A percentile compares a stretch with the other conserved stretches of the same genome.
Conservation (phyloP, 2,888 invertebrate species). For the Pelosia muscerda region DNA sequence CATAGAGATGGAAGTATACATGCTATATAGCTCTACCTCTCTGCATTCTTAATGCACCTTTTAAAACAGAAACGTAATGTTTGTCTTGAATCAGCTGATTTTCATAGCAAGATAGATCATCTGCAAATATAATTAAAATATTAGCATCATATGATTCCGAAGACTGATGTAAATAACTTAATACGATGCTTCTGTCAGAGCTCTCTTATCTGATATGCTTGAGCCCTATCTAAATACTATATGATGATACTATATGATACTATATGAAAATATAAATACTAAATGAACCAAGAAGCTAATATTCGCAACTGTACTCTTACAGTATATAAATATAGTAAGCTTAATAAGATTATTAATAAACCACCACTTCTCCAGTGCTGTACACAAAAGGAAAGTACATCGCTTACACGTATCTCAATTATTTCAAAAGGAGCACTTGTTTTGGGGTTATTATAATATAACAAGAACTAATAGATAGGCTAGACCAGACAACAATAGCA, state of each 20-base stretch:
- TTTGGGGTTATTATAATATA: neutral
- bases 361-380: too few relatives aligned
- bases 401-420: neutral
- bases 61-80: neutral
- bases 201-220: conserved; percentile 14
- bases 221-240: neutral
- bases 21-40: too few relatives aligned
- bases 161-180: conserved; percentile 1
- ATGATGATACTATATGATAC: too few relatives aligned
- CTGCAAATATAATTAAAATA: conserved; percentile 3
- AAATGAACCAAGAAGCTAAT: neutral
- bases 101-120: neutral
- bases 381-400: too few relatives aligned
- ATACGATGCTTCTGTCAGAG: conserved; percentile 3
- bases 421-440: neutral
- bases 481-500: neutral
- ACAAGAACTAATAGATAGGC: too few relatives aligned
- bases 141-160: conserved; percentile 5
- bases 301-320: neutral
- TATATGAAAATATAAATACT: too few relatives aligned
- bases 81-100: conserved; percentile 1
- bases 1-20: too few relatives aligned
- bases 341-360: too few relatives aligned
- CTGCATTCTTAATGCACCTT: neutral
- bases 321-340: neutral